These are phyloP conservation scores for Calcarius lapponicus DNA, from an alignment of 2,797 vertebrate genomes.

Conservation along the genomic window DNA sequence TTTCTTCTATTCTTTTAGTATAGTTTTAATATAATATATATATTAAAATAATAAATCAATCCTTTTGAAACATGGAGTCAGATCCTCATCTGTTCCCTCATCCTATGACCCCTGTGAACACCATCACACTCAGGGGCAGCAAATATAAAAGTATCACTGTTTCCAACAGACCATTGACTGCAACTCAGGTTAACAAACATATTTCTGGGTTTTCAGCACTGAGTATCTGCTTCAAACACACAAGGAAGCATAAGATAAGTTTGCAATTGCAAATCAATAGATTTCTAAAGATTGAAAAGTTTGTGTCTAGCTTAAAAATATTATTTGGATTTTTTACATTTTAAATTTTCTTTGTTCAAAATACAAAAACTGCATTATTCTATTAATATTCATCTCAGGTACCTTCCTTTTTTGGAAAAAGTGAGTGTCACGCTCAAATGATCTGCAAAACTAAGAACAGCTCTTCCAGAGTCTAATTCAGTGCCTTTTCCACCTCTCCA, in stretches of 20 bases:
- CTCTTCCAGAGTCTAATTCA: not conserved
- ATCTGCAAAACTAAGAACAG: not conserved
- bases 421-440: rapidly evolving
- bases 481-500: not conserved
- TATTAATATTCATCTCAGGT: not conserved
- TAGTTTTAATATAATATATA: no score
- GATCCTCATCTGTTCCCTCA: no score
- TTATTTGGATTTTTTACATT: not conserved
- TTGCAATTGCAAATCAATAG: not conserved
- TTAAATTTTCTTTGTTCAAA: not conserved
- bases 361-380: not conserved
- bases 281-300: not conserved
- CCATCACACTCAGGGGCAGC: not conserved
- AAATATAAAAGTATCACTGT: not conserved
- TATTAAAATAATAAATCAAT: no score
- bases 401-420: not conserved
- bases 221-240: not conserved
- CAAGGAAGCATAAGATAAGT: not conserved
- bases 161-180: rapidly evolving
- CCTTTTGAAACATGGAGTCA: no score
- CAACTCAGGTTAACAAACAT: not conserved
- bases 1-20: no score
- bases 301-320: not conserved
- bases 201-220: not conserved
- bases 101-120: no score